These are phyloP conservation scores for Drosophila ochracea DNA, from an alignment of 2,888 invertebrate species.

Conservation along the genomic window DNA sequence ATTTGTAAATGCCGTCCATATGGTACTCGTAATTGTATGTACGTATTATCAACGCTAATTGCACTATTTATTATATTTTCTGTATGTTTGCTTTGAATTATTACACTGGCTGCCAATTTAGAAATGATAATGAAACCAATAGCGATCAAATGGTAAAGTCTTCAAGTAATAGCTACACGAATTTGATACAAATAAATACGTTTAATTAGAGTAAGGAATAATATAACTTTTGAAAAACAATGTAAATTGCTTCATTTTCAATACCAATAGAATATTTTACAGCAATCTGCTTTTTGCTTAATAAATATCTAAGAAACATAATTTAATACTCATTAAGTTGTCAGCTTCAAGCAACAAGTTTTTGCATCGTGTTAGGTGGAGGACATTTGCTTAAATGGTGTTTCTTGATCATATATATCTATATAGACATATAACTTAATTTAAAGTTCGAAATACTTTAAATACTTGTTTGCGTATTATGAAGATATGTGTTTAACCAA, in stretches of 20 bases:
- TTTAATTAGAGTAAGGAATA: conserved; percentile 11
- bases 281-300: conserved; percentile 30
- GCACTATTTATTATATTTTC: conserved; percentile 65
- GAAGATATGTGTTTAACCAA: conserved; percentile 19
- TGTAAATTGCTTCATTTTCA: conserved; percentile 50
- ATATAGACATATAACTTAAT: conserved; percentile 17
- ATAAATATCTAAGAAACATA: conserved; percentile 14
- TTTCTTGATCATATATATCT: not conserved
- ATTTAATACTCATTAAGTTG: not conserved
- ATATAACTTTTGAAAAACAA: not conserved
- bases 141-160: not conserved
- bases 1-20: conserved; percentile 54
- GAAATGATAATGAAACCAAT: conserved; percentile 6
- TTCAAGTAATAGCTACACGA: conserved; percentile 31
- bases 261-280: conserved; percentile 45
- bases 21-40: conserved; percentile 57
- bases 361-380: not conserved
- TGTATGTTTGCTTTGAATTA: conserved; percentile 41
- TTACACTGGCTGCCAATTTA: conserved; percentile 57
- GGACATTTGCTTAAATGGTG: not conserved
- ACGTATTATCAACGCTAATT: conserved; percentile 71
- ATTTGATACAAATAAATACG: conserved; percentile 50
- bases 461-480: conserved; percentile 25
- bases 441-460: conserved; percentile 37
- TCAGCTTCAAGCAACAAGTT: not conserved